Base-by-base conservation (phyloP, 2,797 vertebrate species). In the Ibycter americanus region DNA sequence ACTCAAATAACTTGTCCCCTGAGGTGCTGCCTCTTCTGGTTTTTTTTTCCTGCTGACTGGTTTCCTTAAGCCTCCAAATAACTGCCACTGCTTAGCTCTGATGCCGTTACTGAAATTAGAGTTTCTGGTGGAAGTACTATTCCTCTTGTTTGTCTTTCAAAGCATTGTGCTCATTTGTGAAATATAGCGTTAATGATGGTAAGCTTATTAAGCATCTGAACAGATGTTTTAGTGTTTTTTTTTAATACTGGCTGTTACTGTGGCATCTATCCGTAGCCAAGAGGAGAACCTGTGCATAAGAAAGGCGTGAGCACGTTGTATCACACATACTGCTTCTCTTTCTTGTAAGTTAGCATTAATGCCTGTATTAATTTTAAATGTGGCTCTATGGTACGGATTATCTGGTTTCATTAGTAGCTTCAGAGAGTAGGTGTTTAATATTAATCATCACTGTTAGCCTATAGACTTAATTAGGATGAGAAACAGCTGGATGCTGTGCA, bases 341-440 rank as follows among this genome's bases (percentile, higher is more conserved):
- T 47, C 59, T 11, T 8, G 16, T 23, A 70, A 52, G 21, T 32
- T 71, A 26, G 23, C 61, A 25, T 25, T 84, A 86, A 87, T 59
- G 51, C 20, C 61, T 11, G 13, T 9, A 19, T 71, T 79, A 3
- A 32, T 73, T 83, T 42, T 29, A 38, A 29, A 61, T 29, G 38
- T 49, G 68, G 11, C 15, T 32, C 68, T 25, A 14, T 47, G 58
- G 42, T 47, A 18, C 2, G 8, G 87, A 52, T 89, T 70, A 80
- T 21, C 46, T 25, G 77, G 27, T 78, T 86, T 94, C 70, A 46
- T 76, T 76, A 89, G 59, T 18, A 80, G 83, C 86, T 36, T 90
- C 63, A 73, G 74, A 89, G 47, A 12, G 40, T 5, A 29, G 31
- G 26, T 74, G 72, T 90, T 94, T 90, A 93, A 94, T 90, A 93